Evolutionary conservation across 2,888 invertebrate genomes (phyloP), one percentile per base, ranked within the genome.

Genomic region (Phlogophora meticulosa): DNA sequence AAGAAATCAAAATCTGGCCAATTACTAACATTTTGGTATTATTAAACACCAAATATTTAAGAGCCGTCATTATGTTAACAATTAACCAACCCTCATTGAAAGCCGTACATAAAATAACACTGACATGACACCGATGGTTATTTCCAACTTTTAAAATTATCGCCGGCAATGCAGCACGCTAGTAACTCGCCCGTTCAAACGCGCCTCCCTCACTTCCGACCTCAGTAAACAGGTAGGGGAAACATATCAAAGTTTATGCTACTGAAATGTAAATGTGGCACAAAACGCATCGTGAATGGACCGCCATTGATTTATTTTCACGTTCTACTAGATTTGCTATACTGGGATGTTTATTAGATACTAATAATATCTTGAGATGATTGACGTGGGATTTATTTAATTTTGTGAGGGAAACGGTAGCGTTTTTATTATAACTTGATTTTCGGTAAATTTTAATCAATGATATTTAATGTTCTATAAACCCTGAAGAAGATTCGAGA

Each of bases 201-300:
- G 84, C 63, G 52, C 80, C 85, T 72, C 62, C 65, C 81, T 82
- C 85, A 92, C 93, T 94, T 93, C 93, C 93, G 91, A 91, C 87
- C 85, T 74, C 85, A 81, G 88, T 92, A 92, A 93, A 92, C 91
- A 92, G 93, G 92, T 92, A 92, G 91, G 91, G 90, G 90, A 90
- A 91, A 92, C 92, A 90, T 87, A 89, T 91, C 87, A 90, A 87
- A 89, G 91, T 91, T 91, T 88, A 91, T 84, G 92, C 92, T 92
- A 92, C 92, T 86, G 92, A 88, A 90, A 89, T 85, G 87, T 88
- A 87, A 88, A 87, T 88, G 88, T 85, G 85, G 81, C 83, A 87
- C 85, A 85, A 85, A 84, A 85, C 78, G 79, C 61, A 63, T 75
- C 65, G 66, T 64, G 78, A 74, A 76, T 75, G 75, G 46, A 62